These are phyloP conservation scores for Psylliodes chrysocephalus DNA, from an alignment of 2,888 invertebrate species.

Conservation along the genomic window DNA sequence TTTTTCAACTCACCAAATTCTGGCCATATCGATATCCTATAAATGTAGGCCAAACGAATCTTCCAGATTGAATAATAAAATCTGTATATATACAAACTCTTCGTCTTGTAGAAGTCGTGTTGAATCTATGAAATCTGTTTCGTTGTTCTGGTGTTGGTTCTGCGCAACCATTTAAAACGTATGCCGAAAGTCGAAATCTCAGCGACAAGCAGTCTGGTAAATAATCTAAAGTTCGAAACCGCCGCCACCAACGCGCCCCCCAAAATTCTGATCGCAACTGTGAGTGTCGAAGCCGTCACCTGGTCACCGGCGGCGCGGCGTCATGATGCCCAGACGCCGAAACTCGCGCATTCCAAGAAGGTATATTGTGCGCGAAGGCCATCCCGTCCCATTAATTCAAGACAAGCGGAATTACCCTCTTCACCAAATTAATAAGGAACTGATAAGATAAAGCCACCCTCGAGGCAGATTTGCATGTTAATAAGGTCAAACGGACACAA, in stretches of 20 bases:
- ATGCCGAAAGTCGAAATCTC: background rate
- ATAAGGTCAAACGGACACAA: background rate
- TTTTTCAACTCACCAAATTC: constrained; percentile 4
- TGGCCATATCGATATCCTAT: constrained; percentile 8
- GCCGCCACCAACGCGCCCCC: background rate
- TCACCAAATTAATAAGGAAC: constrained; percentile 3
- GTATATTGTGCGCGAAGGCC: constrained; percentile 1
- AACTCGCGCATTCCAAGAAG: constrained; percentile 24
- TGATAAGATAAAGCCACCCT: background rate
- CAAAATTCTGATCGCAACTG: background rate
- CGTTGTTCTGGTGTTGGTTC: background rate
- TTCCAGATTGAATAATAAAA: background rate
- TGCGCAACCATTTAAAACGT: background rate
- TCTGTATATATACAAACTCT: no score
- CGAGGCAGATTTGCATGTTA: background rate
- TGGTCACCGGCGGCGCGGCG: background rate
- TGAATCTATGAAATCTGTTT: background rate
- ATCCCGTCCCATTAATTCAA: constrained; percentile 9
- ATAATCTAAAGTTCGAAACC: background rate
- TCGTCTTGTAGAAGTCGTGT: background rate
- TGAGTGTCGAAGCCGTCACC: background rate
- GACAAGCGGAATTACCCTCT: constrained; percentile 5
- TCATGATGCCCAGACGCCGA: constrained; percentile 23
- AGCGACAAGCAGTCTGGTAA: background rate
- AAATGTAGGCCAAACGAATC: constrained; percentile 1